Evolutionary conservation across 1,140 invertebrate genomes (phyloP).

Genomic region (Drosophila carrolli): DNA sequence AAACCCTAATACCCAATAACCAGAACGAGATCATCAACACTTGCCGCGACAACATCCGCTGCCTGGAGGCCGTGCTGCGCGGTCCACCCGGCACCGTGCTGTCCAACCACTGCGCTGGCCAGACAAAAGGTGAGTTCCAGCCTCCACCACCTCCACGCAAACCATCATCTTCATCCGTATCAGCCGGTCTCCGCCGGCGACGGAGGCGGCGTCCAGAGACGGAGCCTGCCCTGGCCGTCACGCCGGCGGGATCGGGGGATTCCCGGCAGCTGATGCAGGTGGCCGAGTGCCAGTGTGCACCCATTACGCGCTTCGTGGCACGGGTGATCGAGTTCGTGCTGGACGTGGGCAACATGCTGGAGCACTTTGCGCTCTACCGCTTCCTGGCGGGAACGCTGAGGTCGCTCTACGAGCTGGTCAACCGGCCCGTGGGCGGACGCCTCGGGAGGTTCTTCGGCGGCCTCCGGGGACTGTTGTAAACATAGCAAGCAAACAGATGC

Average conservation of each 20-base stretch:
- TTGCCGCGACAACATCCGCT: conserved; percentile 90
- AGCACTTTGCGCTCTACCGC: conserved; percentile 78
- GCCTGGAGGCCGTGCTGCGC: conserved; percentile 87
- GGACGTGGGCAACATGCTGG: conserved; percentile 72
- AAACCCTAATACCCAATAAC: conserved; percentile 4
- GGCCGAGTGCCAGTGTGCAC: conserved; percentile 78
- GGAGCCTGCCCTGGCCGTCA: neutral
- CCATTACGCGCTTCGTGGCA: conserved; percentile 82
- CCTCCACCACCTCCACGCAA: conserved; percentile 27
- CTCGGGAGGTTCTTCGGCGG: conserved; percentile 67
- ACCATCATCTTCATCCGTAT: conserved; percentile 32
- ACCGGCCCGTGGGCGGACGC: conserved; percentile 61
- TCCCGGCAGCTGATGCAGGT: conserved; percentile 9
- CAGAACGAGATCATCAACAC: conserved; percentile 91
- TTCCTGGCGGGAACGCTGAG: conserved; percentile 72
- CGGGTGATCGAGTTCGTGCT: conserved; percentile 76
- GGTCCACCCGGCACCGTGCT: conserved; percentile 81
- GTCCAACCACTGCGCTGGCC: conserved; percentile 70
- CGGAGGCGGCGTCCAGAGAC: neutral
- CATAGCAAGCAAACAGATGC: conserved; percentile 8
- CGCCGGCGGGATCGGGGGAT: conserved; percentile 2
- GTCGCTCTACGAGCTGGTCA: conserved; percentile 72
- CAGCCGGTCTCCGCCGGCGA: conserved; percentile 19
- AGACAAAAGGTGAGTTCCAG: conserved; percentile 84
- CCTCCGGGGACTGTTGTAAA: conserved; percentile 64